Evolutionary conservation across 2,888 invertebrate genomes (phyloP), one percentile per base, ranked within the genome.

Genomic region (Drosophila setosimentum): DNA sequence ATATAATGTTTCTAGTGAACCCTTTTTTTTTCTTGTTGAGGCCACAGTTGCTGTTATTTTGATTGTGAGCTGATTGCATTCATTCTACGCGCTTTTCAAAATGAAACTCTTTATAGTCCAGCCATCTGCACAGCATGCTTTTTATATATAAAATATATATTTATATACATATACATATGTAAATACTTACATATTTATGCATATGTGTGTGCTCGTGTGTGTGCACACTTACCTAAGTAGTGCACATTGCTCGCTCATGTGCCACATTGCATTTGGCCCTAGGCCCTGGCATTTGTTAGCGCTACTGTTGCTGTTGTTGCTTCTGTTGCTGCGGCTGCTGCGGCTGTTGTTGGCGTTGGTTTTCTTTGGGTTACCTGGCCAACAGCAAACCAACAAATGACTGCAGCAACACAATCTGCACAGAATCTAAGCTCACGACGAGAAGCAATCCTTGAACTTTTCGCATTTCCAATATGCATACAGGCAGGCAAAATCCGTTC

Each of bases 391-490:
- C 58, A 66, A 63, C 68, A 76, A 80, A 73, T 70, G 68, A 64
- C 68, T 74, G 73, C 68, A 57, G 76, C 73, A 55, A 45, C 66
- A 72, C 80, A 76, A 82, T 80, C 80, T 77, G 70, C 70, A 73
- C 65, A 70, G 65, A 50, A 80, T 83, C 78, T 83, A 82, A 76
- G 68, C 84, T 71, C 82, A 80, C 83, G 80, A 76, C 63, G 61
- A 68, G 68, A 55, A 55, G 68, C 80, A 86, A 84, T 87, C 84
- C 82, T 89, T 89, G 87, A 87, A 86, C 89, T 86, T 86, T 88
- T 89, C 89, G 71, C 83, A 80, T 77, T 87, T 89, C 78, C 86
- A 83, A 85, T 88, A 87, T 85, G 86, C 85, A 87, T 69, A 66
- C 73, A 69, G 80, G 73, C 85, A 67, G 69, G 76, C 76, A 67